Evolutionary conservation across 2,888 invertebrate species (phyloP).

Genomic region (Nasonia oneida): DNA sequence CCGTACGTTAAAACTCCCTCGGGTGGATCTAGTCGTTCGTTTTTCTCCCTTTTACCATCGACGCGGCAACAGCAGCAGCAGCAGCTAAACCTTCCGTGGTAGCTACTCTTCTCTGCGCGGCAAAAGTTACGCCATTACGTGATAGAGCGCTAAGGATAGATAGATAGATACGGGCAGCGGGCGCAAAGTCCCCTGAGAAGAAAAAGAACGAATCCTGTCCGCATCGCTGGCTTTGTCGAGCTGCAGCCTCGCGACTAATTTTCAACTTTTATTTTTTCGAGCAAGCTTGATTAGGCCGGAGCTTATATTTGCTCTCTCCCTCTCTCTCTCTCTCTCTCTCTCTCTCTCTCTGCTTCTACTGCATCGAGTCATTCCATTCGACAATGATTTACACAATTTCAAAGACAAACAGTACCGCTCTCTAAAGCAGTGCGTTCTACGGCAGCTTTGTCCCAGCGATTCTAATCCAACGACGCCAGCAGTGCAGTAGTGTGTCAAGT

Average conservation of each 20-base stretch:
- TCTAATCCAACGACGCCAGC: slow-evolving; percentile 20
- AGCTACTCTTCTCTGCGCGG: slow-evolving; percentile 48
- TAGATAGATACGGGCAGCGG: slow-evolving; percentile 63
- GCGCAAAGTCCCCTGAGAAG: slow-evolving; percentile 46
- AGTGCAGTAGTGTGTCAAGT: neutral
- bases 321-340: too few species aligned
- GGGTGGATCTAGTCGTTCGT: slow-evolving; percentile 65
- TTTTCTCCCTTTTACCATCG: slow-evolving; percentile 42
- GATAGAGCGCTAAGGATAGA: slow-evolving; percentile 71
- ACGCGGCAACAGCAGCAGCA: neutral
- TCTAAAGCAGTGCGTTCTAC: neutral
- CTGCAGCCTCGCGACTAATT: slow-evolving; percentile 45
- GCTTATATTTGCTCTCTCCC: too few species aligned
- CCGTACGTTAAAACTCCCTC: slow-evolving; percentile 77
- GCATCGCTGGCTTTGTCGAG: slow-evolving; percentile 51
- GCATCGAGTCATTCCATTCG: slow-evolving; percentile 15
- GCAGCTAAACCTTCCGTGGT: slow-evolving; percentile 46
- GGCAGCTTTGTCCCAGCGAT: slow-evolving; percentile 36
- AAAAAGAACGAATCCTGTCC: slow-evolving; percentile 52
- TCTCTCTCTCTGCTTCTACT: neutral
- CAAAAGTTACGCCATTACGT: slow-evolving; percentile 77
- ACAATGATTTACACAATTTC: slow-evolving; percentile 45
- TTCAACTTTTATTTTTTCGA: slow-evolving; percentile 43
- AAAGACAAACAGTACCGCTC: slow-evolving; percentile 31
- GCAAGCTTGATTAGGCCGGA: neutral